Evolutionary conservation across 2,888 invertebrate species (phyloP).

Genomic region (Aspidiotus rigidus): DNA sequence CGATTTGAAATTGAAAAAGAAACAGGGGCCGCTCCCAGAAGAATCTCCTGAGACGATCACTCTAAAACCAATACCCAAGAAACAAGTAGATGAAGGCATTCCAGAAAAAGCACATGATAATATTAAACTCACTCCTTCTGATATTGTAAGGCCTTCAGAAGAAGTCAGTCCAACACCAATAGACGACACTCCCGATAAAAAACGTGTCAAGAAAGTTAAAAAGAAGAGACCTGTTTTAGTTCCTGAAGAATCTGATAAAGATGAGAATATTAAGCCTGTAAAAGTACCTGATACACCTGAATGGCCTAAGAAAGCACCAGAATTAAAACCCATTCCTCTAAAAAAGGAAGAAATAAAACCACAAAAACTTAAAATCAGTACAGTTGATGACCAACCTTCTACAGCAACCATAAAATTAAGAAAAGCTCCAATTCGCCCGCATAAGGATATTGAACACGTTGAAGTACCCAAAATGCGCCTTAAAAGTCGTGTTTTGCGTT

Average conservation of each 20-base stretch:
- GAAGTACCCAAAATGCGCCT: slow-evolving; percentile 57
- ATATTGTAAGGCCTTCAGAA: slow-evolving; percentile 39
- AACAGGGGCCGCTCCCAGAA: slow-evolving; percentile 43
- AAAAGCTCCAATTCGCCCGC: slow-evolving; percentile 45
- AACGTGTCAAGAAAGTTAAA: neutral
- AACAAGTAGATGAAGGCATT: slow-evolving; percentile 42
- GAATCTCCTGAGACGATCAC: slow-evolving; percentile 43
- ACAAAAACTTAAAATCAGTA: slow-evolving; percentile 39
- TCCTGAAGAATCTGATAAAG: slow-evolving; percentile 1
- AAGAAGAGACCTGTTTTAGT: neutral
- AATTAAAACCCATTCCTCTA: slow-evolving; percentile 18
- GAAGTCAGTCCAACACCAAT: slow-evolving; percentile 31
- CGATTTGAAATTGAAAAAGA: slow-evolving; percentile 43
- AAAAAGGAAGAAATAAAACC: slow-evolving; percentile 35
- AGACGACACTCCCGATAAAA: slow-evolving; percentile 34
- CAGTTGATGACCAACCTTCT: slow-evolving; percentile 48
- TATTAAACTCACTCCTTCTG: slow-evolving; percentile 41
- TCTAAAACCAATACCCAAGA: slow-evolving; percentile 42
- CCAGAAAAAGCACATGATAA: slow-evolving; percentile 40
- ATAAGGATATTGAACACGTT: slow-evolving; percentile 44
- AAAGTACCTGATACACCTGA: neutral
- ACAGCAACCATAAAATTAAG: slow-evolving; percentile 51
- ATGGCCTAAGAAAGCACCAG: slow-evolving; percentile 19
- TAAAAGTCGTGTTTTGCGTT: slow-evolving; percentile 57
- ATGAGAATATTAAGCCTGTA: neutral